Base-by-base conservation (phyloP, 2,797 vertebrate species). In the Bucorvus abyssinicus region DNA sequence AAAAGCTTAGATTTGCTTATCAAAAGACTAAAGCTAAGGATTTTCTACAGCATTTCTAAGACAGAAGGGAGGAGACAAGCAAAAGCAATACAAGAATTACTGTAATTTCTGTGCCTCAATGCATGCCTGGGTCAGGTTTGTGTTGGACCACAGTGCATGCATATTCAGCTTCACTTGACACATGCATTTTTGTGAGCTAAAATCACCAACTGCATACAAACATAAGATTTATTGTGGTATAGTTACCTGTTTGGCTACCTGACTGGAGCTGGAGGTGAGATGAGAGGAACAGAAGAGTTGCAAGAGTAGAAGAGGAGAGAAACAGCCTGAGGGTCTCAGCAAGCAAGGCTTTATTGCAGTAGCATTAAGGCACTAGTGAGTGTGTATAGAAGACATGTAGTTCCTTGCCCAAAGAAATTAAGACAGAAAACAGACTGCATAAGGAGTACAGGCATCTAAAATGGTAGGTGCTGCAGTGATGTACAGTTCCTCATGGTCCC, bases 371-470 rank as follows among this genome's bases (percentile, higher is more conserved):
- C 61, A 85, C 49, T 61, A 70, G 18, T 32, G 68, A 92, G n/a
- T 12, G 24, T 22, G 11, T 57, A 64, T 1, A 52, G 83, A 89
- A 70, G 60, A 87, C 6, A 22, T 10, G 26, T 3, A 73, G 67
- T 38, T 91, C 52, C 70, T 55, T 69, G 64, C 89, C 69, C 49
- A 53, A 92, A 61, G 79, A 78, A 87, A 89, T 75, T 47, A 93
- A 91, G 91, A 83, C 12, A 77, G 42, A 89, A 93, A 89, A 38
- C 24, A 83, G 45, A 36, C 21, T 68, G 40, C 27, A 1, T 68
- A 70, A 74, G 42, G 32, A 65, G 26, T 52, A 68, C 10, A 63
- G 55, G 40, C 50, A 88, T 27, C 22, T 78, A 79, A 75, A 87
- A 65, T 21, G 16, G 29, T 68, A 78, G 32, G 16, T 84, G 44